Evolutionary conservation across 1,140 invertebrate species (phyloP).

Genomic region (Rhyzopertha dominica): DNA sequence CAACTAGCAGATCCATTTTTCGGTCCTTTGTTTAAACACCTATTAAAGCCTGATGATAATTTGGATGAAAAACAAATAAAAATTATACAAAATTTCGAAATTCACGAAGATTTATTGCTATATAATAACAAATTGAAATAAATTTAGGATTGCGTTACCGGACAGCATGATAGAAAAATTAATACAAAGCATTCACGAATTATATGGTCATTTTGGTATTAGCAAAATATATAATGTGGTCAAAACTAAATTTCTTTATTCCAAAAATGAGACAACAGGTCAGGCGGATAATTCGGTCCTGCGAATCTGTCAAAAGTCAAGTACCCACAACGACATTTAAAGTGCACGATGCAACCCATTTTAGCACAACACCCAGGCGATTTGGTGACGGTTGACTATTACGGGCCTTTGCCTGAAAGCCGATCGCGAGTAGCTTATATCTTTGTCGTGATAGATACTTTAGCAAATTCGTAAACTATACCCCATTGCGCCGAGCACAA

Average conservation of each 20-base stretch:
- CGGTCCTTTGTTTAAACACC: no score
- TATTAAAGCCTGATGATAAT: no score
- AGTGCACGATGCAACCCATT: constrained; percentile 14
- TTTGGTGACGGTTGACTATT: constrained; percentile 35
- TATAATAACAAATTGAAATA: no score
- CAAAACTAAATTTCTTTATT: constrained; percentile 32
- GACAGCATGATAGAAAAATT: no score
- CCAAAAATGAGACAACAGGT: constrained; percentile 20
- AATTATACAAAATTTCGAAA: no score
- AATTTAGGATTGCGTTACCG: no score
- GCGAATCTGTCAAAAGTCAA: constrained; percentile 30
- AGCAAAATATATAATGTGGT: constrained; percentile 36
- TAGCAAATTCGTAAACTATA: constrained; percentile 39
- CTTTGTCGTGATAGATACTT: constrained; percentile 36
- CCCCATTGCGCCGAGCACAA: constrained; percentile 30
- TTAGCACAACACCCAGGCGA: constrained; percentile 24
- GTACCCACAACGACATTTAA: neutral
- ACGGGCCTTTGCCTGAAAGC: constrained; percentile 31
- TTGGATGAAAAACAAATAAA: no score
- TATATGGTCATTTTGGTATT: constrained; percentile 37
- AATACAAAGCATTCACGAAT: constrained; percentile 24
- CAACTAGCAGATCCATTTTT: no score
- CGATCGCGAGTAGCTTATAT: constrained; percentile 28
- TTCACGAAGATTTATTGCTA: no score
- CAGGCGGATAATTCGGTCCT: constrained; percentile 19